Evolutionary conservation across 1,140 invertebrate species (phyloP).

Genomic region (Coptotermes formosanus): DNA sequence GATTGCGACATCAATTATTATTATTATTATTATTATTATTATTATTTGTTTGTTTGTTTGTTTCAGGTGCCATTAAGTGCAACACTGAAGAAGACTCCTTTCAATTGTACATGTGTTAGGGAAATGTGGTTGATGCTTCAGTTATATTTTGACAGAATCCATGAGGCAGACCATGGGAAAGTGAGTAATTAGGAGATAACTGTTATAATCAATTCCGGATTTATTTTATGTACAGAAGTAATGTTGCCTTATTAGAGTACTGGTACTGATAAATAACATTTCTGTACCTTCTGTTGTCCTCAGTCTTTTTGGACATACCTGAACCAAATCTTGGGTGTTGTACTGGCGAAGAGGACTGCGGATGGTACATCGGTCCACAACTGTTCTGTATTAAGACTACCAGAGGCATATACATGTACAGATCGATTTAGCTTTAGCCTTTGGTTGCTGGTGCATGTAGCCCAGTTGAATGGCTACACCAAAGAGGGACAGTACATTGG

Average conservation of each 20-base stretch:
- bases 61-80: constrained; percentile 8
- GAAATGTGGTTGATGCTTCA: constrained; percentile 38
- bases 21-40: too few species aligned
- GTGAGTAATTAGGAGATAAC: neutral
- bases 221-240: too few species aligned
- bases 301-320: constrained; percentile 20
- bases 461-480: constrained; percentile 34
- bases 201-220: too few species aligned
- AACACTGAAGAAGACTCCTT: constrained; percentile 35
- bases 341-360: neutral
- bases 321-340: constrained; percentile 10
- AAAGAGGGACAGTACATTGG: constrained; percentile 21
- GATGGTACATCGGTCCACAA: neutral
- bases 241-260: too few species aligned
- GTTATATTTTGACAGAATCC: constrained; percentile 34
- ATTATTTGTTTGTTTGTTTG: too few species aligned
- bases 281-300: neutral
- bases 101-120: constrained; percentile 38
- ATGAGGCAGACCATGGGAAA: neutral
- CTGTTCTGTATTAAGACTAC: neutral
- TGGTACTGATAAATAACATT: too few species aligned
- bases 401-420: neutral
- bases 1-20: too few species aligned
- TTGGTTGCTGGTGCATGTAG: constrained; percentile 35
- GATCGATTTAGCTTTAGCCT: constrained; percentile 16